Evolutionary conservation across 1,140 invertebrate genomes (phyloP).

Genomic region (Mycetomoellerius zeteki): DNA sequence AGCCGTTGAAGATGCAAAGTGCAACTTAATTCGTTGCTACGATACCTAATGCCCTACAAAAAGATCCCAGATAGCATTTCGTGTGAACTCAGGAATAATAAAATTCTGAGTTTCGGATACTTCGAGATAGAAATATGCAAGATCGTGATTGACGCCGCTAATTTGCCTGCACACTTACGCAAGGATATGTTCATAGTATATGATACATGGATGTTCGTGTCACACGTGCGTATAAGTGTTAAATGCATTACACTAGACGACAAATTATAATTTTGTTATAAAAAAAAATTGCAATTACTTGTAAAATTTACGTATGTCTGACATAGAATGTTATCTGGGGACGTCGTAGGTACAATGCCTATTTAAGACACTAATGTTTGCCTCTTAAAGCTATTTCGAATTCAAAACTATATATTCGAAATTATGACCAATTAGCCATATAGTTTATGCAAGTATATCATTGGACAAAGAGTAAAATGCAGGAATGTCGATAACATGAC

Average conservation of each 20-base stretch:
- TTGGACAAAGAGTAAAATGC: not conserved
- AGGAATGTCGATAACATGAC: not conserved
- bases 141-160: not conserved
- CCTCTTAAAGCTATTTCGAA: slow-evolving; percentile 40
- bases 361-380: slow-evolving; percentile 46
- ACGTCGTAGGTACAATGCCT: slow-evolving; percentile 17
- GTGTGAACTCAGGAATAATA: not conserved
- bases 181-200: slow-evolving; percentile 54
- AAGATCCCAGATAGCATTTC: slow-evolving; percentile 66
- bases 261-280: not conserved
- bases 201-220: slow-evolving; percentile 50
- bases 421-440: not conserved
- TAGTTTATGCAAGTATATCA: not conserved
- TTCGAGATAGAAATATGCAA: slow-evolving; percentile 23
- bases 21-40: slow-evolving; percentile 69
- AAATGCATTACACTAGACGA: slow-evolving; percentile 15
- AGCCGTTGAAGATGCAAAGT: slow-evolving; percentile 80
- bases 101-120: slow-evolving; percentile 2
- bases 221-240: slow-evolving; percentile 35
- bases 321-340: slow-evolving; percentile 42
- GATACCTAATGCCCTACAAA: slow-evolving; percentile 68
- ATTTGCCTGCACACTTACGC: slow-evolving; percentile 27
- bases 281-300: not conserved
- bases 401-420: slow-evolving; percentile 18
- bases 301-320: slow-evolving; percentile 23